Base-by-base conservation (phyloP, 2,113 vertebrate species). In the Cephalopterus ornatus region DNA sequence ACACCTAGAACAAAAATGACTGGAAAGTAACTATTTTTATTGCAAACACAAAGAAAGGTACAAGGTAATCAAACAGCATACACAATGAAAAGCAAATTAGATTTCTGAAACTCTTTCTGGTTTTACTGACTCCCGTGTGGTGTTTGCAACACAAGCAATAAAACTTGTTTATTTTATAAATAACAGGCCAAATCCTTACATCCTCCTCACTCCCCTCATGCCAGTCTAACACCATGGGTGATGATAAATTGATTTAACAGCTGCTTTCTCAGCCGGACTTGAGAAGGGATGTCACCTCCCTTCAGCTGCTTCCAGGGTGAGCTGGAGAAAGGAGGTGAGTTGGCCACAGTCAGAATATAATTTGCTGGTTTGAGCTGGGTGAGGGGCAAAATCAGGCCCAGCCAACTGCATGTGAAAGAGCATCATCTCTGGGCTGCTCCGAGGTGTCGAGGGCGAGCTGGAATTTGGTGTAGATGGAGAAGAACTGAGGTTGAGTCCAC, bases 61-160 rank as follows among this genome's bases (percentile, higher is more conserved):
- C 42, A 71, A 80, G 39, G 75, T 93, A 95, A 96, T 94, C 95
- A 93, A 93, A 92, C 50, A 52, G 76, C 82, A 94, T 53, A 81
- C 39, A 78, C 82, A 92, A 88, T 37, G 63, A 92, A 95, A 91
- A 94, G 79, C 53, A 96, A 95, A 93, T 86, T 86, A 88, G 72
- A 68, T 95, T 97, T 88, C 88, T 67, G 63, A 94, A 94, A 72
- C 26, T 53, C 37, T 80, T 86, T 76, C 55, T 78, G 8, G 0
- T 84, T 88, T 89, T 75, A 71, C 68, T 88, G 59, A 55, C 47
- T 94, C 85, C 85, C 72, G n/a, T 30, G 68, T 78, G 79, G 88
- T 65, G 55, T 65, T 84, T 88, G 63, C 39, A 83, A 80, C 50
- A 86, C 1, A 6, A 55, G 79, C 47, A 78, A 74, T 59, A 7